These are phyloP conservation scores for Lasioglossum zephyrum DNA, from an alignment of 2,888 invertebrate species.

Conservation along the genomic window DNA sequence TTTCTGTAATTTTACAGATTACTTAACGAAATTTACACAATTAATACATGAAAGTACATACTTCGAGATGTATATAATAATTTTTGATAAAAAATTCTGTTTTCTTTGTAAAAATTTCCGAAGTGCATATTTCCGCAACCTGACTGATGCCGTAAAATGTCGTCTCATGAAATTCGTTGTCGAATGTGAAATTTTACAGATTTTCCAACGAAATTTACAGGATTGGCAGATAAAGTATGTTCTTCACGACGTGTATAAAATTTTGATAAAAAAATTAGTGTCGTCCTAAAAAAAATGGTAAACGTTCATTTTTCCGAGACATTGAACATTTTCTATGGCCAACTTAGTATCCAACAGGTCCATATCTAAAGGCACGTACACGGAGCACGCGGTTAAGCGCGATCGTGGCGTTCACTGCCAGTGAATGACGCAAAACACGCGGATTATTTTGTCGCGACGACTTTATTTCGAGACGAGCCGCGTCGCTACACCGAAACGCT, in stretches of 20 bases:
- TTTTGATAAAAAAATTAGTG: not conserved
- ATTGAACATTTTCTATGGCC: not conserved
- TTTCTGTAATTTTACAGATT: no score
- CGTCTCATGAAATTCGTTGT: not conserved
- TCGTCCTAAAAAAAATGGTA: not conserved
- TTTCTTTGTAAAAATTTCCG: not conserved
- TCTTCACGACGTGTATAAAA: not conserved
- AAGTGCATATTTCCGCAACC: not conserved
- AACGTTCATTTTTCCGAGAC: not conserved
- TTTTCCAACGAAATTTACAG: not conserved
- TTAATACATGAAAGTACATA: not conserved
- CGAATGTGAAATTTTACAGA: not conserved
- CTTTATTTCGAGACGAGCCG: constrained; percentile 76
- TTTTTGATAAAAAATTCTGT: no score
- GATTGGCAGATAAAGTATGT: not conserved
- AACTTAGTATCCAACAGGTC: not conserved
- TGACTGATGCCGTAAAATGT: not conserved
- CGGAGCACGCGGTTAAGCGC: not conserved
- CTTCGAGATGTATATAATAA: not conserved
- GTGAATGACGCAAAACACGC: constrained; percentile 77
- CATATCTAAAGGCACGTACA: constrained; percentile 22
- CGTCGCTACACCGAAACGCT: constrained; percentile 31
- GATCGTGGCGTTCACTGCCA: constrained; percentile 29
- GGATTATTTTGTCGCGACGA: constrained; percentile 78
- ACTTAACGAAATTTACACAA: not conserved